Evolutionary conservation across 2,888 invertebrate genomes (phyloP).

Genomic region (Schizaphis graminum): DNA sequence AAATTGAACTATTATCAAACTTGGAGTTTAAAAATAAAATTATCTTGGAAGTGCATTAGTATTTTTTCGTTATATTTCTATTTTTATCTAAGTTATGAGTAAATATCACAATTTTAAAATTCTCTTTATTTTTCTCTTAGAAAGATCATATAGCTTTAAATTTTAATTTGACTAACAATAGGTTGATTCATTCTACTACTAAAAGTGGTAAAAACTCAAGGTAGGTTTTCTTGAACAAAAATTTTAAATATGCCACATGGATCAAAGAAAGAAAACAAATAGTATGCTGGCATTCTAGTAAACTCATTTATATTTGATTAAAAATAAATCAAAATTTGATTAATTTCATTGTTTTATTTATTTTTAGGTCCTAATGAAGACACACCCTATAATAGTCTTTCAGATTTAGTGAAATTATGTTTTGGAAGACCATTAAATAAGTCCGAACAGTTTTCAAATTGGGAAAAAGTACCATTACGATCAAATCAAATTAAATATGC

Average conservation of each 20-base stretch:
- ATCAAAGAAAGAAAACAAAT: neutral
- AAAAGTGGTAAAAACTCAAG: neutral
- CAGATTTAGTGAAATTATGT: constrained; percentile 81
- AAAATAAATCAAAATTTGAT: neutral
- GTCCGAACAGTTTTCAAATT: constrained; percentile 92
- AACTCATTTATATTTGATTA: neutral
- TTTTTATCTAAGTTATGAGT: neutral
- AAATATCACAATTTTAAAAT: neutral
- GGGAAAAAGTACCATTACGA: constrained; percentile 87
- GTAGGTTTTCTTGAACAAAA: neutral
- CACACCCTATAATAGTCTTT: constrained; percentile 72
- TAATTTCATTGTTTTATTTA: neutral
- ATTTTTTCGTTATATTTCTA: neutral
- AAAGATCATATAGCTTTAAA: neutral
- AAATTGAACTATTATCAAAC: neutral
- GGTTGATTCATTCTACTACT: neutral
- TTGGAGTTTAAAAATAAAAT: neutral
- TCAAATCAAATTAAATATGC: constrained; percentile 86
- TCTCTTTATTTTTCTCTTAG: neutral
- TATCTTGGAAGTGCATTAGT: neutral
- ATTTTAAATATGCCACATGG: neutral
- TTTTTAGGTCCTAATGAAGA: constrained; percentile 47
- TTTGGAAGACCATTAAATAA: constrained; percentile 85
- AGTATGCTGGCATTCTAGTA: neutral
- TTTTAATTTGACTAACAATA: neutral